Evolutionary conservation across 2,113 vertebrate genomes (phyloP).

Genomic region (Lophochroa leadbeateri): DNA sequence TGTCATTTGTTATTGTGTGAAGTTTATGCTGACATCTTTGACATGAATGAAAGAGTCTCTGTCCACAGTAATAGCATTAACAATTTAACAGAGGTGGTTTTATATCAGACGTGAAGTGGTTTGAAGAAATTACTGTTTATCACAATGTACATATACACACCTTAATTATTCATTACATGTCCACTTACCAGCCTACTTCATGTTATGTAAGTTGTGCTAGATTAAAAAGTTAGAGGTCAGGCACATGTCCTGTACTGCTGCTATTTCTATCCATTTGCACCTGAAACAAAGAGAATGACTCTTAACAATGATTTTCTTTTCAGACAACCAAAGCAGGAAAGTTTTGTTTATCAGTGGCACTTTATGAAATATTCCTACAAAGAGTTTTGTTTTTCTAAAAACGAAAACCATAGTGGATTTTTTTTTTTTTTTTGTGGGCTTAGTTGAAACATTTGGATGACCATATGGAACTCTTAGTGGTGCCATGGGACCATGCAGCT

Average conservation of each 20-base stretch:
- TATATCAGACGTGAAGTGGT: conserved; percentile 55
- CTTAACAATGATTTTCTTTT: not conserved
- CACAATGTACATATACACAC: conserved; percentile 42
- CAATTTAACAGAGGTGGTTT: conserved; percentile 73
- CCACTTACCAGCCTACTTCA: conserved; percentile 52
- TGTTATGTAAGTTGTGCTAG: conserved; percentile 48
- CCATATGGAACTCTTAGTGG: conserved; percentile 99
- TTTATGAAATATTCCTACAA: conserved; percentile 41
- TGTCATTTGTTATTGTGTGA: conserved; percentile 72
- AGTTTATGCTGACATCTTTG: conserved; percentile 66
- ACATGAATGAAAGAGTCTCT: conserved; percentile 64
- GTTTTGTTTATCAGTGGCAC: conserved; percentile 2
- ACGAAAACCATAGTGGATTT: conserved; percentile 71
- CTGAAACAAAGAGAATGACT: not conserved
- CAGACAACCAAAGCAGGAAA: conserved; percentile 16
- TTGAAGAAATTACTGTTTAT: conserved; percentile 69
- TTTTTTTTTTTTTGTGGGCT: conserved; percentile 79
- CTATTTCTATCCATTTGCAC: not conserved
- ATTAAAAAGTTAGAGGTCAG: conserved; percentile 36
- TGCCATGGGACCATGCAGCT: conserved; percentile 96
- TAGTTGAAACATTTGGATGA: conserved; percentile 97
- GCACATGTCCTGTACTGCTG: not conserved
- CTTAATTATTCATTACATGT: conserved; percentile 71
- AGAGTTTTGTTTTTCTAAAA: conserved; percentile 81
- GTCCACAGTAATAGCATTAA: conserved; percentile 70